Evolutionary conservation across 2,797 vertebrate species (phyloP).

Genomic region (Cossypha caffra): DNA sequence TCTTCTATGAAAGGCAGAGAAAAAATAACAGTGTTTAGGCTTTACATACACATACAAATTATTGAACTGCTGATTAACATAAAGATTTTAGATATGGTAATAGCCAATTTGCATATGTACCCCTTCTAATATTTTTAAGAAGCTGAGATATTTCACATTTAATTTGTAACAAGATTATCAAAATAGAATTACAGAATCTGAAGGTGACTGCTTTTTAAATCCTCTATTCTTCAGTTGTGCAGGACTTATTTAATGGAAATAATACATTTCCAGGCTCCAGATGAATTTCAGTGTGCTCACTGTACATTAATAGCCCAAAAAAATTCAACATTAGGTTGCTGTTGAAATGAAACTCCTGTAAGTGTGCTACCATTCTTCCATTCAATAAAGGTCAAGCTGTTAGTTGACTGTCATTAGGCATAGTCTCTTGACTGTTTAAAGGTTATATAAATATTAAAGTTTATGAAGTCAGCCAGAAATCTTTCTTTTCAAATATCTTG

Average conservation of each 20-base stretch:
- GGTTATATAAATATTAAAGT: constrained; percentile 70
- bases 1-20: background rate
- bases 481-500: constrained; percentile 11
- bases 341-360: constrained; percentile 1
- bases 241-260: background rate
- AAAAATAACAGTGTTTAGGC: background rate
- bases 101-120: background rate
- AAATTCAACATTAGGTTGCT: constrained; percentile 15
- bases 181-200: background rate
- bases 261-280: background rate
- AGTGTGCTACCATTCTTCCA: constrained; percentile 20
- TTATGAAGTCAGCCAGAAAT: constrained; percentile 33
- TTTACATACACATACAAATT: background rate
- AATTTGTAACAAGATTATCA: background rate
- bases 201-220: background rate
- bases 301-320: constrained; percentile 16
- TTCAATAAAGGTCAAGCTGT: constrained; percentile 54
- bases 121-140: background rate
- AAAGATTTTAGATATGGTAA: background rate
- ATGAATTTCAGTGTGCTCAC: background rate
- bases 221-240: background rate
- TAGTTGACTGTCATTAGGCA: constrained; percentile 57
- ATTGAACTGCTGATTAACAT: background rate
- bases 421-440: constrained; percentile 52
- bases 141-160: background rate